A percentile compares a stretch with the other conserved stretches of the same genome.
Evolutionary conservation across 2,888 invertebrate genomes (phyloP).

Genomic region (Eristalis arbustorum): DNA sequence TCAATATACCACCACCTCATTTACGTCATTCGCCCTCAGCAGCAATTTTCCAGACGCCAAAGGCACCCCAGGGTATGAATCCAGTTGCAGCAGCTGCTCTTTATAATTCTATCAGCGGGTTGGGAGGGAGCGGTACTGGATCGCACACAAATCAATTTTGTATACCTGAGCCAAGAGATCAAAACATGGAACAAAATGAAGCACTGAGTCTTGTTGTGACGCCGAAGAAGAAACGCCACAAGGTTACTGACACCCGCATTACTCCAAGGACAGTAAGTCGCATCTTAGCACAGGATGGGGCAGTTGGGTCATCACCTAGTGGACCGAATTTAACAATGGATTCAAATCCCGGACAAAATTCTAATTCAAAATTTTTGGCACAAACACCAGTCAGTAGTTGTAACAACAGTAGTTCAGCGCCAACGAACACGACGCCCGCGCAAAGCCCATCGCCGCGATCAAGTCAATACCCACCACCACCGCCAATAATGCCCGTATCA

Average conservation of each 20-base stretch:
- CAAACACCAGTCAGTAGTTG: slow-evolving; percentile 38
- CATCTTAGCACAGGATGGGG: slow-evolving; percentile 90
- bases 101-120: slow-evolving; percentile 84
- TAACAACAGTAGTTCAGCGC: slow-evolving; percentile 73
- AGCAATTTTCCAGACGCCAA: slow-evolving; percentile 92
- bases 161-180: slow-evolving; percentile 83
- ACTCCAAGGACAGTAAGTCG: slow-evolving; percentile 94
- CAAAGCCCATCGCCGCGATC: slow-evolving; percentile 87
- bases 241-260: slow-evolving; percentile 96
- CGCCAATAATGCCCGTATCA: slow-evolving; percentile 92
- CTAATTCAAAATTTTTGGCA: slow-evolving; percentile 78
- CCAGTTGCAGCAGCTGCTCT: slow-evolving; percentile 83
- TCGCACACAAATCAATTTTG: slow-evolving; percentile 81
- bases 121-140: slow-evolving; percentile 77
- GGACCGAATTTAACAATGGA: slow-evolving; percentile 77
- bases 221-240: slow-evolving; percentile 97
- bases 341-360: slow-evolving; percentile 77
- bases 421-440: slow-evolving; percentile 80
- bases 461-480: slow-evolving; percentile 82
- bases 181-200: slow-evolving; percentile 93
- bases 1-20: slow-evolving; percentile 84
- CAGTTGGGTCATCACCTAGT: slow-evolving; percentile 84
- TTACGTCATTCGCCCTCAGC: slow-evolving; percentile 85
- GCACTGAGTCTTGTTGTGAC: slow-evolving; percentile 96
- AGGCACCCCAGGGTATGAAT: slow-evolving; percentile 85